These are phyloP conservation scores for Harpagus bidentatus DNA, from an alignment of 2,113 vertebrate species.

Conservation along the genomic window DNA sequence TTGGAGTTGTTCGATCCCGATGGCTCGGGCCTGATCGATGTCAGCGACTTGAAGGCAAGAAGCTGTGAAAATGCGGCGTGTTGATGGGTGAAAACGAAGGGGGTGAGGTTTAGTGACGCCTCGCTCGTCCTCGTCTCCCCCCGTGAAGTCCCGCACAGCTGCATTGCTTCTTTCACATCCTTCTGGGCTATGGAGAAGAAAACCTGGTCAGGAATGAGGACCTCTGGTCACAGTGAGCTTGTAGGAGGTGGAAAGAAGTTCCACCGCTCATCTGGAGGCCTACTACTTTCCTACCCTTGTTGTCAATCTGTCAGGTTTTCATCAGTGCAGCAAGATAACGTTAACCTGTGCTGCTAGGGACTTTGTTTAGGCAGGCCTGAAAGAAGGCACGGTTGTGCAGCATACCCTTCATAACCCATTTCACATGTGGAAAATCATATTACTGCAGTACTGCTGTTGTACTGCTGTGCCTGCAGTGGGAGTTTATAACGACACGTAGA, in stretches of 20 bases:
- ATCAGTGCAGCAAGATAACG: neutral
- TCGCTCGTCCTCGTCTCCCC: neutral
- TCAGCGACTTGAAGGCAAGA: conserved; percentile 84
- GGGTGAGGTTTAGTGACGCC: neutral
- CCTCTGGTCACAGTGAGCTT: neutral
- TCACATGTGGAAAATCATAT: neutral
- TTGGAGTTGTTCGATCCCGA: conserved; percentile 88
- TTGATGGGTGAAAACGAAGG: too few species aligned
- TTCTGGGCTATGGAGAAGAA: neutral
- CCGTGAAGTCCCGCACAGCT: neutral
- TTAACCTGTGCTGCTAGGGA: too few species aligned
- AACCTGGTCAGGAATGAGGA: neutral
- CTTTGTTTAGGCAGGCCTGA: neutral
- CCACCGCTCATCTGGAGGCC: too few species aligned
- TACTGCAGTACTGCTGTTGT: neutral
- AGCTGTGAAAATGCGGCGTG: too few species aligned
- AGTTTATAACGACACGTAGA: neutral
- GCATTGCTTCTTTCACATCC: neutral
- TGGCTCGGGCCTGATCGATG: conserved; percentile 83
- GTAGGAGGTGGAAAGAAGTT: neutral
- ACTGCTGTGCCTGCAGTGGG: neutral
- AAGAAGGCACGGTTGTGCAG: neutral
- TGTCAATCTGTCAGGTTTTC: neutral
- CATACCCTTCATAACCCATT: too few species aligned
- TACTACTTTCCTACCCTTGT: neutral